Percentiles rank a stretch among this genome's conserved stretches.
phyloP scores from a whole-genome alignment of 1,140 invertebrate species.

The Drosophila funebris region DNA sequence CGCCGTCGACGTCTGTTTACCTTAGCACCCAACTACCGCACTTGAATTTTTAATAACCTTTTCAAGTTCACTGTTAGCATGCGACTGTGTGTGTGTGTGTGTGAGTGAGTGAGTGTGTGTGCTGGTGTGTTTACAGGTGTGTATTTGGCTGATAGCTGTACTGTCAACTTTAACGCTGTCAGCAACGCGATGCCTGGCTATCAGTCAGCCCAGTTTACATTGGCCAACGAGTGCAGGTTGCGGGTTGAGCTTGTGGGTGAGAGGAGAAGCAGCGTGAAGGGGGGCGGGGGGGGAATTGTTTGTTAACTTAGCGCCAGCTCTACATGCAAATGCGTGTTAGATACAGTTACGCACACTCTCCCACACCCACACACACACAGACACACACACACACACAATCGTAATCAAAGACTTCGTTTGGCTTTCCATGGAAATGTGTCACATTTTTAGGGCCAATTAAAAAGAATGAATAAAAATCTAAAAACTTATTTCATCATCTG shows the following conservation, averaged over 20 bases:
- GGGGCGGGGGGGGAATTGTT: not conserved
- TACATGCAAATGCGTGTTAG: constrained; percentile 42
- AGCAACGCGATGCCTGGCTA: constrained; percentile 15
- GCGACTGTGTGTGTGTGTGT: constrained; percentile 17
- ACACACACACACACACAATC: not conserved
- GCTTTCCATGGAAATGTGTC: constrained; percentile 17
- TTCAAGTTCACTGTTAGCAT: constrained; percentile 74
- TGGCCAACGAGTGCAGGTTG: not conserved
- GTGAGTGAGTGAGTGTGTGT: constrained; percentile 32
- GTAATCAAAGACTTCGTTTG: constrained; percentile 4
- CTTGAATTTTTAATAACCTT: constrained; percentile 76
- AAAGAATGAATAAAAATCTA: constrained; percentile 5
- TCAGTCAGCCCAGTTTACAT: constrained; percentile 17
- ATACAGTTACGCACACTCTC: constrained; percentile 26
- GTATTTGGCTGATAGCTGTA: constrained; percentile 24
- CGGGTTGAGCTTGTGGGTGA: not conserved
- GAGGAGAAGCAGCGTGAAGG: not conserved
- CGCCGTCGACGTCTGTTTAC: constrained; percentile 51
- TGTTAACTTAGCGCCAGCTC: constrained; percentile 32
- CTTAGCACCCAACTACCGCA: constrained; percentile 72
- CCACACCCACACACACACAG: not conserved
- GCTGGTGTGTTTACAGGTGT: constrained; percentile 10
- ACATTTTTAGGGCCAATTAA: constrained; percentile 30
- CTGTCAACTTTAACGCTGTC: constrained; percentile 25
- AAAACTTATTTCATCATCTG: constrained; percentile 49